A percentile compares a stretch with the other conserved stretches of the same genome.
Evolutionary conservation across 2,113 vertebrate species (phyloP).

Genomic region (Rousettus leschenaultii): DNA sequence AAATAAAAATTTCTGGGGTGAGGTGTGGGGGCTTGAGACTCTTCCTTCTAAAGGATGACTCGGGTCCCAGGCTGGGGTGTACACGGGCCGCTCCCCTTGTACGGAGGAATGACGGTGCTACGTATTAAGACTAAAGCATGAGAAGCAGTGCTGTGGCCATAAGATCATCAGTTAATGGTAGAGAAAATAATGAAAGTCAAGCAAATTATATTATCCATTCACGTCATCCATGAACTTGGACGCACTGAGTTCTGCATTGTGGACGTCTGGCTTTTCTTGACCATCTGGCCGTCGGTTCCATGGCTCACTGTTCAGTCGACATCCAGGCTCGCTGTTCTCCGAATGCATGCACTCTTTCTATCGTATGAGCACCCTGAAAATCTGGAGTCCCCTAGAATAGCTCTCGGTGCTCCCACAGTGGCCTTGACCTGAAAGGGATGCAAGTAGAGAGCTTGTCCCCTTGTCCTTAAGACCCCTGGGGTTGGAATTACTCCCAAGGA

Average conservation of each 20-base stretch:
- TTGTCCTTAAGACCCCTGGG: background rate
- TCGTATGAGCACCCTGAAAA: background rate
- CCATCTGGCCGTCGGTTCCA: accelerated
- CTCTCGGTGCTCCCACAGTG: background rate
- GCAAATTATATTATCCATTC: background rate
- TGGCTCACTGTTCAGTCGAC: accelerated
- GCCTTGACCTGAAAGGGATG: background rate
- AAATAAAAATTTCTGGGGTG: background rate
- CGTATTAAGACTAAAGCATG: background rate
- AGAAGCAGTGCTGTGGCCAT: background rate
- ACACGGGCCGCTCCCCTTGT: background rate
- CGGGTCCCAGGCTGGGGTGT: background rate
- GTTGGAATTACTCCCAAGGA: background rate
- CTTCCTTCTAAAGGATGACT: background rate
- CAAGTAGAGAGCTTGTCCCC: background rate
- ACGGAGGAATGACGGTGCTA: background rate
- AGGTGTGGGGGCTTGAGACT: background rate
- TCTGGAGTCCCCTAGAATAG: background rate
- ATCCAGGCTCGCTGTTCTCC: background rate
- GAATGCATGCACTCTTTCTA: accelerated
- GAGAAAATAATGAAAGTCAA: background rate
- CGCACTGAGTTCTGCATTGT: background rate
- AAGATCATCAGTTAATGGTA: background rate
- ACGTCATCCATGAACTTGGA: background rate
- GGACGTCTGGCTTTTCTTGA: background rate